Evolutionary conservation across 2,797 vertebrate genomes (phyloP).

Genomic region (Gallinago solitaria): DNA sequence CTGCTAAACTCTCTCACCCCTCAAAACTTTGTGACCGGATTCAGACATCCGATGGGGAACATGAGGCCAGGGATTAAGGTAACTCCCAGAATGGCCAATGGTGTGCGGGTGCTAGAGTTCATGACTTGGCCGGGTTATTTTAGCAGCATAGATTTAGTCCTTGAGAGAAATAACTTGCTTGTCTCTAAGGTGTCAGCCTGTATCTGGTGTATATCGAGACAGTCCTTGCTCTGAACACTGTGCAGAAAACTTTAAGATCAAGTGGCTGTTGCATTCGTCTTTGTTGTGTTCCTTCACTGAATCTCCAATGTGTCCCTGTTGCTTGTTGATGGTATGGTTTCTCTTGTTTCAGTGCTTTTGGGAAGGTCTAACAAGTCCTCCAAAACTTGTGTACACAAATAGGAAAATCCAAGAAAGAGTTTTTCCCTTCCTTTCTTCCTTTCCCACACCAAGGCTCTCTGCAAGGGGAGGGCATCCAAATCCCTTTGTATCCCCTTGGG

Average conservation of each 20-base stretch:
- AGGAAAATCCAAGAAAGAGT: background rate
- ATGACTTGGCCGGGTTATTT: background rate
- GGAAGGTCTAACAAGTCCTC: background rate
- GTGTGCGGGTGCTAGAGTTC: background rate
- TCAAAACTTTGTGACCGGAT: background rate
- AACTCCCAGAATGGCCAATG: background rate
- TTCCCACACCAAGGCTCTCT: background rate
- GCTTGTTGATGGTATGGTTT: background rate
- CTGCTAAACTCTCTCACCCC: background rate
- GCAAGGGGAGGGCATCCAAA: background rate
- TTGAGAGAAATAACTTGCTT: background rate
- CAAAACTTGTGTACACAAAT: background rate
- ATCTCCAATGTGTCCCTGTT: background rate
- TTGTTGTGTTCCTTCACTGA: background rate
- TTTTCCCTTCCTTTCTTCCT: background rate
- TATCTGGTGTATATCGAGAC: background rate
- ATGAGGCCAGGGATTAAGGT: background rate
- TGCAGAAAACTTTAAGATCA: background rate
- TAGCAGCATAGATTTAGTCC: background rate
- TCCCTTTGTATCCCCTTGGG: background rate
- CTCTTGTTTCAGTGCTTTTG: background rate
- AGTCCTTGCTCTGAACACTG: background rate
- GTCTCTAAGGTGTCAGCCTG: background rate
- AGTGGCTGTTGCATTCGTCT: background rate
- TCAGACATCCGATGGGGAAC: background rate